Evolutionary conservation across 1,140 invertebrate genomes (phyloP).

Genomic region (Monochamus saltuarius): DNA sequence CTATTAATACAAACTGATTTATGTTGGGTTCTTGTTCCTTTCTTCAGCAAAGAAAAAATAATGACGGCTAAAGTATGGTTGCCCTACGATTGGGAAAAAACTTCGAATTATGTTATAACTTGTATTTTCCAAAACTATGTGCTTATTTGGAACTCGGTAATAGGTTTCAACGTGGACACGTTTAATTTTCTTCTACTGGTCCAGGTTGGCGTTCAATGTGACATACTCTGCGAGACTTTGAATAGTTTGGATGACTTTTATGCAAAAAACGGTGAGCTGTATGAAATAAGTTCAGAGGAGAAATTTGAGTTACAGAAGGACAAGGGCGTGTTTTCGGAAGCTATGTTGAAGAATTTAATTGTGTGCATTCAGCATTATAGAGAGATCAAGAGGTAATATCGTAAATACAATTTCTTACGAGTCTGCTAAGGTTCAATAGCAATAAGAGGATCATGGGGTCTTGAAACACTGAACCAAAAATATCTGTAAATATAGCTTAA

Average conservation of each 20-base stretch:
- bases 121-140: neutral
- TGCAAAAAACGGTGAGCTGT: neutral
- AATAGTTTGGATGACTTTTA: neutral
- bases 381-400: neutral
- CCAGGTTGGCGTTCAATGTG: slow-evolving; percentile 1
- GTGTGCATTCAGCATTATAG: neutral
- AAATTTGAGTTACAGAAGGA: neutral
- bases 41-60: neutral
- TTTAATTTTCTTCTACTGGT: neutral
- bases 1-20: neutral
- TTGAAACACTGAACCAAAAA: no score
- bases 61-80: neutral
- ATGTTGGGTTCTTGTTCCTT: neutral
- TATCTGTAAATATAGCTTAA: no score
- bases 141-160: neutral
- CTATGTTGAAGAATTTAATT: neutral
- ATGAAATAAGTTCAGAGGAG: neutral
- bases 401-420: no score
- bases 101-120: neutral
- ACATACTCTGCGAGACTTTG: neutral
- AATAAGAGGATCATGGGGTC: no score
- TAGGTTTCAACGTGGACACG: neutral
- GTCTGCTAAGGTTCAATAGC: no score
- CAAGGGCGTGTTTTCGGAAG: neutral
- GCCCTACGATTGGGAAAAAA: neutral